phyloP scores from a whole-genome alignment of 2,113 vertebrate genomes.

The Notiomystis cincta region DNA sequence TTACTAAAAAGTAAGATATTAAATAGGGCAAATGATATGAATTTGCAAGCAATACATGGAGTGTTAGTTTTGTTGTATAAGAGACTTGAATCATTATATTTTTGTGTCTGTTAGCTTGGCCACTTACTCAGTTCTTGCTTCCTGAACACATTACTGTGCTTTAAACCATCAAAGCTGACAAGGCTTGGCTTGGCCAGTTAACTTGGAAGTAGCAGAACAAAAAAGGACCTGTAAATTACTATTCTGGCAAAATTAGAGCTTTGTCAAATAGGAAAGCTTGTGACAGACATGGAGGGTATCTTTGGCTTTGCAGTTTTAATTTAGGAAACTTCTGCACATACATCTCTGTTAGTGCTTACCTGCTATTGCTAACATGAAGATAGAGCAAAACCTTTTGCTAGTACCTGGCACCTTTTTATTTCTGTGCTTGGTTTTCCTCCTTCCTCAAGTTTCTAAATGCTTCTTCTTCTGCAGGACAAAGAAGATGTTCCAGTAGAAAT shows the following conservation, averaged over 20 bases:
- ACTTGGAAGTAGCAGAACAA: neutral
- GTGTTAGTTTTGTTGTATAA: neutral
- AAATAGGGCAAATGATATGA: neutral
- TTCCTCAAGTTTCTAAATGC: neutral
- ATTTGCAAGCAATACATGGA: neutral
- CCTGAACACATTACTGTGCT: neutral
- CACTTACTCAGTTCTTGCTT: neutral
- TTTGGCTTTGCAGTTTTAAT: neutral
- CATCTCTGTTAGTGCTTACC: neutral
- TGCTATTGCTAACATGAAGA: neutral
- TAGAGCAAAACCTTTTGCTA: neutral
- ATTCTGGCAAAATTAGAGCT: neutral
- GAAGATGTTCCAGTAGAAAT: constrained; percentile 93
- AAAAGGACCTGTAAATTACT: neutral
- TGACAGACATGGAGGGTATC: neutral
- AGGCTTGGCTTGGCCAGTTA: neutral
- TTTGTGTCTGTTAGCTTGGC: neutral
- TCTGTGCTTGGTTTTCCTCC: neutral
- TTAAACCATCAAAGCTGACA: neutral
- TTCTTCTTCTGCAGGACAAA: constrained; percentile 80
- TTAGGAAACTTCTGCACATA: neutral
- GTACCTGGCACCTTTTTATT: neutral
- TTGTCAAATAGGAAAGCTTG: neutral
- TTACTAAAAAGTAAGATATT: neutral
- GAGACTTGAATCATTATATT: neutral